phyloP scores from a whole-genome alignment of 2,888 invertebrate genomes.

The Chironomus tentans region DNA sequence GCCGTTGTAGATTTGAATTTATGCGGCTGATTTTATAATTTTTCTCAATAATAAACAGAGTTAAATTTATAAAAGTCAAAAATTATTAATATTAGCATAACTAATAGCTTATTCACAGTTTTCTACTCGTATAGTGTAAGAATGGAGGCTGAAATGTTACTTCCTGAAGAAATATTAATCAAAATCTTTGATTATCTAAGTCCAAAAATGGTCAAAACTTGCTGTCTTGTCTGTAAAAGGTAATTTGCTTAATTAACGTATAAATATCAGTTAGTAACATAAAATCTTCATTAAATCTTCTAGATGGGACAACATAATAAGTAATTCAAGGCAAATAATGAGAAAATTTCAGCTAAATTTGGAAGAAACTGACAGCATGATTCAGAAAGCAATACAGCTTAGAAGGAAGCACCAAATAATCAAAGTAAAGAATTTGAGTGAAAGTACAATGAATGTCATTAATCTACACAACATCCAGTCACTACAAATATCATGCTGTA shows the following conservation, averaged over 20 bases:
- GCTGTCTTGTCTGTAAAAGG: not conserved
- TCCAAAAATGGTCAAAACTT: slow-evolving; percentile 9
- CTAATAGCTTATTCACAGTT: not conserved
- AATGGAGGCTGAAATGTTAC: not conserved
- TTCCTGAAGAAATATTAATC: not conserved
- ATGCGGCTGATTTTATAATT: too few species aligned
- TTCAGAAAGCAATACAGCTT: not conserved
- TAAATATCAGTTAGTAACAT: not conserved
- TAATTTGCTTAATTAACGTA: not conserved
- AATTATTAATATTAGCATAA: not conserved
- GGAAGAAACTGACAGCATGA: not conserved
- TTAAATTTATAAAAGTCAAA: not conserved
- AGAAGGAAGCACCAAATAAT: not conserved
- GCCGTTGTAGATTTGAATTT: too few species aligned
- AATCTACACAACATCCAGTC: too few species aligned
- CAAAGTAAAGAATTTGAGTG: not conserved
- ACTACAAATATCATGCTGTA: too few species aligned
- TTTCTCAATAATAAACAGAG: too few species aligned
- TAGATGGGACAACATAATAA: not conserved
- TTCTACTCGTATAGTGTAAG: too few species aligned
- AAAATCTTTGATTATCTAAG: not conserved
- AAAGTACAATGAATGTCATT: too few species aligned
- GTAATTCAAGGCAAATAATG: not conserved
- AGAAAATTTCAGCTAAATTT: not conserved
- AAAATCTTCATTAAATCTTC: not conserved